phyloP scores from a whole-genome alignment of 2,113 vertebrate genomes.

The Ochotona curzoniae region DNA sequence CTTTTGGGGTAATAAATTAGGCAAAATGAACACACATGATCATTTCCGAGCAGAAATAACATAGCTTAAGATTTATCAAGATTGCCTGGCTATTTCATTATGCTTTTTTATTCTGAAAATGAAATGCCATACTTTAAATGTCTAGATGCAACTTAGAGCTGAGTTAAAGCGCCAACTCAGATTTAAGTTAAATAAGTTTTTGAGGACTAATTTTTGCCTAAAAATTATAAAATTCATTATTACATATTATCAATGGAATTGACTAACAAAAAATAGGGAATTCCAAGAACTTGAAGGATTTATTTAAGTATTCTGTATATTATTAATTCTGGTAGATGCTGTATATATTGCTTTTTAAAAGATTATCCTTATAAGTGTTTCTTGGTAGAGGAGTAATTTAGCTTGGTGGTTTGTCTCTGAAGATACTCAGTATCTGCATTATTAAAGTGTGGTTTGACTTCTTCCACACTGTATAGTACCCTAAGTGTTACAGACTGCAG shows the following conservation, averaged over 20 bases:
- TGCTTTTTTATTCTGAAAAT: slow-evolving; percentile 62
- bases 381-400: background rate
- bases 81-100: slow-evolving; percentile 59
- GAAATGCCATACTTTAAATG: slow-evolving; percentile 61
- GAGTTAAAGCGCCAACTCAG: slow-evolving; percentile 30
- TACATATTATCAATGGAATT: background rate
- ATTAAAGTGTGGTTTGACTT: background rate
- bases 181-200: slow-evolving; percentile 16
- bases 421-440: background rate
- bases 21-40: slow-evolving; percentile 68
- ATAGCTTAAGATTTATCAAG: slow-evolving; percentile 62
- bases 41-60: slow-evolving; percentile 55
- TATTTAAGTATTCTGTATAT: background rate
- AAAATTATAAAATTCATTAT: background rate
- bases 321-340: background rate
- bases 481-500: too few species aligned
- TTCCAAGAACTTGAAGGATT: background rate
- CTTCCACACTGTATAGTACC: too few species aligned
- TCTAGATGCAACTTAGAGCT: slow-evolving; percentile 34
- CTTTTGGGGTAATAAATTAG: slow-evolving; percentile 61
- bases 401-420: background rate
- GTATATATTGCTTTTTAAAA: background rate
- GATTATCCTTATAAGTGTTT: background rate
- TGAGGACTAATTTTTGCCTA: slow-evolving; percentile 21
- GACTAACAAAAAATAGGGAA: slow-evolving; percentile 31